Conservation (phyloP, 2,113 vertebrate genomes). For the Colossoma macropomum region DNA sequence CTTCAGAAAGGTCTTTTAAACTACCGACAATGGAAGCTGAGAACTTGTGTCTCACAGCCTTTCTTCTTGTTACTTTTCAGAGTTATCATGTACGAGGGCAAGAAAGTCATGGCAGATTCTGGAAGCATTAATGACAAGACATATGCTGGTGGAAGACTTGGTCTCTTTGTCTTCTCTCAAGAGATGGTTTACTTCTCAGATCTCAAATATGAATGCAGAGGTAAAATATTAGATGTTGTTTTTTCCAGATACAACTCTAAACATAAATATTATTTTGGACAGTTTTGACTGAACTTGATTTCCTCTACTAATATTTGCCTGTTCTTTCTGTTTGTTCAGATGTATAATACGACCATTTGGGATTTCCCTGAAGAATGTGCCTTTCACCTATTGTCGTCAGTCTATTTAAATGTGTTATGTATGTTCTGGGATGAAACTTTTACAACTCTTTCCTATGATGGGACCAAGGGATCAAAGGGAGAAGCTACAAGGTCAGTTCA, state of each 20-base stretch:
- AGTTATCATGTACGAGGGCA: conserved; percentile 98
- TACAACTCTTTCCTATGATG: conserved; percentile 78
- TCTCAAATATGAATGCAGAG: conserved; percentile 98
- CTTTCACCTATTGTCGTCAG: conserved; percentile 62
- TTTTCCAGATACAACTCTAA: neutral
- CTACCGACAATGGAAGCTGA: neutral
- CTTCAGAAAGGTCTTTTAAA: neutral
- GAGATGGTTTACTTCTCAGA: conserved; percentile 99
- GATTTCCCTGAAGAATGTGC: conserved; percentile 80
- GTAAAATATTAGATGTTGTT: conserved; percentile 71
- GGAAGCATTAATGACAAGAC: conserved; percentile 96
- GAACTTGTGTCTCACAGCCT: conserved; percentile 16
- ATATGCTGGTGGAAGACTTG: conserved; percentile 93
- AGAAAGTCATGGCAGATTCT: conserved; percentile 98
- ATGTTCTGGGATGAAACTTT: conserved; percentile 77
- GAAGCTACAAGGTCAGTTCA: conserved; percentile 76
- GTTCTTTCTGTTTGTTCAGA: conserved; percentile 78
- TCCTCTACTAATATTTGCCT: conserved; percentile 19
- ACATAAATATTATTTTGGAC: neutral
- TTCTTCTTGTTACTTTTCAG: conserved; percentile 69
- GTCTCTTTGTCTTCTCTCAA: conserved; percentile 97
- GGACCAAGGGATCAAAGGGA: conserved; percentile 79
- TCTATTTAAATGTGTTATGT: conserved; percentile 60
- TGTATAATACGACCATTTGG: conserved; percentile 79
- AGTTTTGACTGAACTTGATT: neutral